Base-by-base conservation (phyloP, 1,140 invertebrate genomes). In the Calephelis virginiensis region DNA sequence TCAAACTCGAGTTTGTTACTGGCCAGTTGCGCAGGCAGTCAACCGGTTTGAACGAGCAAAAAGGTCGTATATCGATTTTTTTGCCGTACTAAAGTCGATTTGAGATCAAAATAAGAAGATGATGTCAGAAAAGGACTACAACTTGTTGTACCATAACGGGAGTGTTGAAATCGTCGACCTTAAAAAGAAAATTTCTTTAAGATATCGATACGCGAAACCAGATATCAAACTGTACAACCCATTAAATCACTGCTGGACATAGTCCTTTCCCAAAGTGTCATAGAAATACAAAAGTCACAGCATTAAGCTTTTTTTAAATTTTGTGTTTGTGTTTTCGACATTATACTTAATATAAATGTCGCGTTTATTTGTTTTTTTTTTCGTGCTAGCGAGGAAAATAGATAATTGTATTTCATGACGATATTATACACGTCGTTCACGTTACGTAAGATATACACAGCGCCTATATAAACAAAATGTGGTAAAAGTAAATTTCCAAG, bases 121-220 rank as follows among this genome's bases (percentile, higher is more conserved):
- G 80, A 80, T 80, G 79, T 82, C 80, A 83, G 74, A 72, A 72
- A 70, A 75, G 78, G 75, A 81, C 82, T 82, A 63, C 76, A 80
- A 77, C 75, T 76, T 61, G 77, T 75, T 75, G 50, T 63, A 63
- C 78, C 74, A 70, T 83, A 80, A 83, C 81, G 79, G 81, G 78
- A 78, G 73, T 71, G 64, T 70, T 75, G 72, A 69, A 75, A 68
- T 65, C 66, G 63, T 37, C 50, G 48, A 45, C 3, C 11, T 59
- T 65, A 45, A 17, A n/a, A 43, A 50, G 49, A 56, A 65, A 56
- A 46, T 45, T 59, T 40, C 40, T 8, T 59, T 38, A 12, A n/a
- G 12, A 59, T 12, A 59, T 37, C 37, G 53, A 8, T 56, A 7
- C 11, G 56, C 28, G 10, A 38, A 59, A 59, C 56, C 56, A 59